Percentiles rank a stretch among this genome's conserved stretches.
Evolutionary conservation across 2,797 vertebrate species (phyloP).

Genomic region (Tokudaia tokunoshimensis): DNA sequence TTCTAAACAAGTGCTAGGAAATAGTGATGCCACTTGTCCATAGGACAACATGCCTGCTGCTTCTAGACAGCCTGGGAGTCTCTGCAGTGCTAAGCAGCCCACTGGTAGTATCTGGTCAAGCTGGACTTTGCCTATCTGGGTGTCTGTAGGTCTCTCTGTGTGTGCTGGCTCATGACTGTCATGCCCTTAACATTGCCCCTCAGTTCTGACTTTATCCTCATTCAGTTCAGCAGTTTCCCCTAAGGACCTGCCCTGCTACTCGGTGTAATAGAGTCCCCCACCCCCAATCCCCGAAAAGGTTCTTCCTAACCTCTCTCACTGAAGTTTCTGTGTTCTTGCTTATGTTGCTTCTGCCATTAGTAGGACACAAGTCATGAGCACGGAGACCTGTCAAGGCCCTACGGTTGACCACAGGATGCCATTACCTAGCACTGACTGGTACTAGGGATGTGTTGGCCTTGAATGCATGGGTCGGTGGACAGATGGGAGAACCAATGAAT

Average conservation of each 20-base stretch:
- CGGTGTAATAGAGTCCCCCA: too few relatives aligned
- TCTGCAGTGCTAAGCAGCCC: not conserved
- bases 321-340: not conserved
- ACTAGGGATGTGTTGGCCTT: not conserved
- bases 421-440: not conserved
- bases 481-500: not conserved
- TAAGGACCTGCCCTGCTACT: not conserved
- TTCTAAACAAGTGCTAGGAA: not conserved
- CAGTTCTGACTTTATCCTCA: not conserved
- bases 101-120: not conserved
- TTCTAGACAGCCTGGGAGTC: not conserved
- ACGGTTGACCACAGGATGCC: too few relatives aligned
- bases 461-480: too few relatives aligned
- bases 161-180: not conserved
- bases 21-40: accelerated
- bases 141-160: not conserved
- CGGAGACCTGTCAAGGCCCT: not conserved
- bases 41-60: not conserved
- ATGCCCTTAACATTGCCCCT: accelerated
- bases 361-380: not conserved
- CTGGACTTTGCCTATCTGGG: accelerated
- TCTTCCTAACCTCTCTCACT: not conserved
- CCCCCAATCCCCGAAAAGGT: not conserved
- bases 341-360: too few relatives aligned
- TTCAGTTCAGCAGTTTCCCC: not conserved